phyloP scores from a whole-genome alignment of 2,888 invertebrate species.

The Pseudococcus jackbeardsleyi region DNA sequence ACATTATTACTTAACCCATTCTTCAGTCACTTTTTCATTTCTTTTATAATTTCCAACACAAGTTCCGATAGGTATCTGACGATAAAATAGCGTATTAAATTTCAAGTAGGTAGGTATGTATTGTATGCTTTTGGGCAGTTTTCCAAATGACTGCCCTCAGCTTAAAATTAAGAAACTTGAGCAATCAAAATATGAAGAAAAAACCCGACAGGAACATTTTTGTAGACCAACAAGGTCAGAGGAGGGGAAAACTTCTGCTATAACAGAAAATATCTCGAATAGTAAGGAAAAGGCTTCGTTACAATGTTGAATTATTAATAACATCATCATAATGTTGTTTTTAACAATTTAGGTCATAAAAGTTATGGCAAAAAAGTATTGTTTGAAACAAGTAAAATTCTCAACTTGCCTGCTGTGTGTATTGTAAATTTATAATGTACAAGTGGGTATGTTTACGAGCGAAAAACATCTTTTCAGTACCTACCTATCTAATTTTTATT shows the following conservation, averaged over 20 bases:
- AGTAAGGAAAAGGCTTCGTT: conserved; percentile 1
- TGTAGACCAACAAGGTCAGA: not conserved
- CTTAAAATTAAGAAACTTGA: not conserved
- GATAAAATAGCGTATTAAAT: not conserved
- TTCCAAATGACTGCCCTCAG: not conserved
- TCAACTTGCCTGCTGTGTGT: not conserved
- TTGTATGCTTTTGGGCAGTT: not conserved
- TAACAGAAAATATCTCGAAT: conserved; percentile 14
- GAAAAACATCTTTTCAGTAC: not conserved
- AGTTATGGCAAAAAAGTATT: not conserved
- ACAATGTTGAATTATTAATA: conserved; percentile 20
- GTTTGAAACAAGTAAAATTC: conserved; percentile 9
- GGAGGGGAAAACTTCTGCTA: not conserved
- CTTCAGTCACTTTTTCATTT: not conserved
- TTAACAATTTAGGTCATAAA: conserved; percentile 30
- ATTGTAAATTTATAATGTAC: not conserved
- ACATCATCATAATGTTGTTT: conserved; percentile 26
- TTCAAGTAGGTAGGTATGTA: not conserved
- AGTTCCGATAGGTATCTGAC: not conserved
- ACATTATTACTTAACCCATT: not conserved
- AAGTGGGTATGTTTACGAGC: not conserved
- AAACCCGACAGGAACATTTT: not conserved
- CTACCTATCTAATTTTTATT: too few species aligned
- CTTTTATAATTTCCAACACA: not conserved
- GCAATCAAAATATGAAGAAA: not conserved